phyloP scores from a whole-genome alignment of 2,113 vertebrate species.

The Hemiscyllium ocellatum region DNA sequence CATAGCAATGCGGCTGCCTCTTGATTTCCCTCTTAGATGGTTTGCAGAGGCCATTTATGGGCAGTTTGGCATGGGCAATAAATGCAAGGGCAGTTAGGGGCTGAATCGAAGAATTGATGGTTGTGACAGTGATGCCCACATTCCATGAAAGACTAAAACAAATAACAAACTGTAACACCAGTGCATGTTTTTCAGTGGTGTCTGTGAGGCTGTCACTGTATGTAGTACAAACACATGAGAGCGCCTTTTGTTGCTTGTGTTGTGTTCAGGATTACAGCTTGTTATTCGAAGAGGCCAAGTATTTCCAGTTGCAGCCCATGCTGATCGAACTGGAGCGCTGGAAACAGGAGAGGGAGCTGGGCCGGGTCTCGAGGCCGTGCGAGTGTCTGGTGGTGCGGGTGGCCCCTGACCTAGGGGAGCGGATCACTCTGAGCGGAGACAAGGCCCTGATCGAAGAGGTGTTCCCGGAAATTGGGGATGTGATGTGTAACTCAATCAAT shows the following conservation, averaged over 20 bases:
- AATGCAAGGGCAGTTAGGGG: no score
- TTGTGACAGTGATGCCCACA: no score
- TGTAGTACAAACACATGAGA: background rate
- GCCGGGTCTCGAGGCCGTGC: constrained; percentile 63
- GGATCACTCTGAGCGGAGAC: constrained; percentile 77
- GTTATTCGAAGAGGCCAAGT: constrained; percentile 88
- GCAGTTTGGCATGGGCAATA: no score
- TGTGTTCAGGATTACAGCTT: constrained; percentile 77
- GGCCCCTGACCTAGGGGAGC: constrained; percentile 79
- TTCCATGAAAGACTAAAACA: no score
- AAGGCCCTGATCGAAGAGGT: constrained; percentile 79
- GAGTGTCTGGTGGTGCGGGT: constrained; percentile 85
- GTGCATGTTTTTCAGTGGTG: background rate
- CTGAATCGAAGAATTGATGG: no score
- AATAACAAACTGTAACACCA: background rate
- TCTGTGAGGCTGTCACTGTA: background rate
- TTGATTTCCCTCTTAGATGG: no score
- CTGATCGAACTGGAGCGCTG: constrained; percentile 79
- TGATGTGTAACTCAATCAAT: constrained; percentile 74
- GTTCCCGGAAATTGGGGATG: constrained; percentile 81
- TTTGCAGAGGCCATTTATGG: no score
- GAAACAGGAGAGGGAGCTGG: constrained; percentile 71
- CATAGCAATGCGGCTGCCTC: no score
- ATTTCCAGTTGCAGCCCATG: constrained; percentile 87
- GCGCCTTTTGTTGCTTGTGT: background rate